A percentile compares a stretch with the other conserved stretches of the same genome.
Evolutionary conservation across 2,888 invertebrate species (phyloP).

Genomic region (Stomorhina lunata): DNA sequence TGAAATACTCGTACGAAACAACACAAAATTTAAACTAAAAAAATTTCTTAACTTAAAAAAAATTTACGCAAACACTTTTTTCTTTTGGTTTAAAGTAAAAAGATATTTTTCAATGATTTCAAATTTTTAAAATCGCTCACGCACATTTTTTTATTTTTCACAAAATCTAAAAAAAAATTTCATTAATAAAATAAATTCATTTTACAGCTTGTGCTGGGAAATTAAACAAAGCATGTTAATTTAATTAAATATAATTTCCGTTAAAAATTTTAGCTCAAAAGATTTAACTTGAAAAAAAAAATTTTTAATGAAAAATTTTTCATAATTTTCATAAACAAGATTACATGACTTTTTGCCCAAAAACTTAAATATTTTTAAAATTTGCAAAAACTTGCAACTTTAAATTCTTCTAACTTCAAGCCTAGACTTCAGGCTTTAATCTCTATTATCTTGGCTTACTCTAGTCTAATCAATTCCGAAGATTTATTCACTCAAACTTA

Average conservation of each 20-base stretch:
- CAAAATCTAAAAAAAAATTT: not conserved
- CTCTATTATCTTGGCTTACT: too few relatives aligned
- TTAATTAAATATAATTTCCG: slow-evolving; percentile 64
- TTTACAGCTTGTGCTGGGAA: not conserved
- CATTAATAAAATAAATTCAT: not conserved
- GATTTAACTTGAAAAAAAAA: slow-evolving; percentile 7
- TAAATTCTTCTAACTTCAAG: not conserved
- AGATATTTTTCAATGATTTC: slow-evolving; percentile 13
- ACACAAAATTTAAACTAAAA: slow-evolving; percentile 19
- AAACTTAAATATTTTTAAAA: not conserved
- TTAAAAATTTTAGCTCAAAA: slow-evolving; percentile 40
- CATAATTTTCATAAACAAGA: not conserved
- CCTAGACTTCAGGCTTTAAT: too few relatives aligned
- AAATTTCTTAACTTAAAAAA: slow-evolving; percentile 13
- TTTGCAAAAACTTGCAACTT: not conserved
- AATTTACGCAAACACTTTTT: slow-evolving; percentile 64
- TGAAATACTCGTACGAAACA: slow-evolving; percentile 20
- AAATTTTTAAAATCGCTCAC: too few relatives aligned
- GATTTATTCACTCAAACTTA: too few relatives aligned
- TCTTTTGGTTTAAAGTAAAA: slow-evolving; percentile 16
- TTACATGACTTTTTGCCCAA: too few relatives aligned
- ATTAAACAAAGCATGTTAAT: slow-evolving; percentile 43
- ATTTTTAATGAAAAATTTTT: not conserved
- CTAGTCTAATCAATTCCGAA: too few relatives aligned
- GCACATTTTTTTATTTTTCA: slow-evolving; percentile 43